These are phyloP conservation scores for Julus scanicus DNA, from an alignment of 2,888 invertebrate species.

Conservation along the genomic window DNA sequence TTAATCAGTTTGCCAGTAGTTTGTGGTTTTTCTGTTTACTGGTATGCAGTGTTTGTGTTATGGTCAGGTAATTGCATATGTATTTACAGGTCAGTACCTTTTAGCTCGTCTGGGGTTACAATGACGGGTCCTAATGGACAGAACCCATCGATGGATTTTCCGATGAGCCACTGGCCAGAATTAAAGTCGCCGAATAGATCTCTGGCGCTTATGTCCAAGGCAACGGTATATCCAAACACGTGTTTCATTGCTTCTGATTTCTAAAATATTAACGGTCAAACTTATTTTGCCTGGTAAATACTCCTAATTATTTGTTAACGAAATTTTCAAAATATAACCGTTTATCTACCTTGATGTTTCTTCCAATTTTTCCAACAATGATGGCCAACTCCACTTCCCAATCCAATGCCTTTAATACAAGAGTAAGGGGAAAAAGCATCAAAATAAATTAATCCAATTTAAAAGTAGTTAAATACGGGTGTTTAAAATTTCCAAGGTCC, in stretches of 20 bases:
- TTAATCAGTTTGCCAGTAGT: background rate
- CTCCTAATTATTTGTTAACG: no score
- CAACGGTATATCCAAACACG: slow-evolving; percentile 86
- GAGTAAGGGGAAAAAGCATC: no score
- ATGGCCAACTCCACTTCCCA: slow-evolving; percentile 90
- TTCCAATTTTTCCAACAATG: slow-evolving; percentile 82
- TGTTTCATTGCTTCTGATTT: slow-evolving; percentile 74
- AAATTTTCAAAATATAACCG: no score
- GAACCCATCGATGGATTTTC: slow-evolving; percentile 85
- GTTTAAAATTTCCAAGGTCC: no score
- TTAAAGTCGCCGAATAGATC: slow-evolving; percentile 81
- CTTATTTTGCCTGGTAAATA: no score
- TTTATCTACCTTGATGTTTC: slow-evolving; percentile 69
- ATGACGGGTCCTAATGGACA: slow-evolving; percentile 89
- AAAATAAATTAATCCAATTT: no score
- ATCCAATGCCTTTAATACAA: slow-evolving; percentile 77
- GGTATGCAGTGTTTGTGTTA: no score
- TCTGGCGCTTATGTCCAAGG: slow-evolving; percentile 87
- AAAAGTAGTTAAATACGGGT: no score
- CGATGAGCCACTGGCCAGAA: slow-evolving; percentile 82
- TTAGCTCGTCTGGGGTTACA: slow-evolving; percentile 76
- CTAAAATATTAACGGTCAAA: no score
- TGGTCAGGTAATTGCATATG: no score
- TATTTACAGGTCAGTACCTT: background rate
- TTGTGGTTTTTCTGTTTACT: no score